Conservation (phyloP, 2,888 invertebrate species). For the Agonopterix subpropinquella region DNA sequence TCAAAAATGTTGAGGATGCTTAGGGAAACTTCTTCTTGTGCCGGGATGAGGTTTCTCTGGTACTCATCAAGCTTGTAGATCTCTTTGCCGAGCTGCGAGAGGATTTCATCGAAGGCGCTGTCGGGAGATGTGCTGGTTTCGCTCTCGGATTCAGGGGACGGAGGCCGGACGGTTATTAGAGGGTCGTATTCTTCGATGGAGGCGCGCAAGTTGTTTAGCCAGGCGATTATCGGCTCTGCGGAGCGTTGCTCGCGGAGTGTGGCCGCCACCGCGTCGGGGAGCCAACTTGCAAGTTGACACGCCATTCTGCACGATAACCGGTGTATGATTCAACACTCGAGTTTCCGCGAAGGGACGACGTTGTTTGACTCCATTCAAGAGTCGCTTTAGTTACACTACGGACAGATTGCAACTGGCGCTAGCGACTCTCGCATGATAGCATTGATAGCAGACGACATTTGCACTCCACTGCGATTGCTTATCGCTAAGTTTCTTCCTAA, state of each 20-base stretch:
- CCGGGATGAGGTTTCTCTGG: conserved; percentile 47
- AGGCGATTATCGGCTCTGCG: conserved; percentile 56
- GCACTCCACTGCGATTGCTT: conserved; percentile 64
- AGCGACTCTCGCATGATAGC: not conserved
- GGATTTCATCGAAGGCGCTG: conserved; percentile 65
- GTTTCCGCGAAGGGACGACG: conserved; percentile 59
- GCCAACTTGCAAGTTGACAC: conserved; percentile 69
- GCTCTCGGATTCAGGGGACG: conserved; percentile 26
- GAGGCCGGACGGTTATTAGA: conserved; percentile 38
- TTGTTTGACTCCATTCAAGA: not conserved
- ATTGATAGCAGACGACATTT: conserved; percentile 43
- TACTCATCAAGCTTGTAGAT: conserved; percentile 67
- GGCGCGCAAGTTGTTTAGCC: conserved; percentile 54
- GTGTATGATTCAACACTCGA: conserved; percentile 61
- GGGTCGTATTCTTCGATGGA: conserved; percentile 67
- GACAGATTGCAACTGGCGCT: not conserved
- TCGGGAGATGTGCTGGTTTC: conserved; percentile 30
- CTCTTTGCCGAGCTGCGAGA: conserved; percentile 64
- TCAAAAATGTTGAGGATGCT: conserved; percentile 69
- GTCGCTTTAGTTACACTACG: not conserved
- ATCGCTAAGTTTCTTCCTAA: conserved; percentile 56
- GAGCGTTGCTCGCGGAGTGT: conserved; percentile 55
- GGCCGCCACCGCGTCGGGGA: conserved; percentile 65
- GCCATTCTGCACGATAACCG: conserved; percentile 63
- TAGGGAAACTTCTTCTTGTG: conserved; percentile 47